Base-by-base conservation (phyloP, 2,888 invertebrate species). In the Cataglyphis cursor region DNA sequence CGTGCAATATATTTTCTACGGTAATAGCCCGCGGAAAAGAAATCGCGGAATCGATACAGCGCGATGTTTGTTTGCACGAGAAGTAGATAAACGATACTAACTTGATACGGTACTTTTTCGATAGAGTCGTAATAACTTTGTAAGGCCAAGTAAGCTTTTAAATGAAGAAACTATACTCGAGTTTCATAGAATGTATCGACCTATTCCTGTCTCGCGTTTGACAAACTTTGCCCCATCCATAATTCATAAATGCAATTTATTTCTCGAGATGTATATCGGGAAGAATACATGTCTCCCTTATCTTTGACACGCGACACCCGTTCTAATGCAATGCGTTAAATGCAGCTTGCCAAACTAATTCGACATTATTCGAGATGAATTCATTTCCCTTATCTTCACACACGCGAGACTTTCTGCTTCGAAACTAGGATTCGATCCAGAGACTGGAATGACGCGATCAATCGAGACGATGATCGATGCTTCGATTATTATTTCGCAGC, bases 381-480 rank as follows among this genome's bases (percentile, higher is more conserved):
- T 64, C 31, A 62, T 62, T 74, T 62, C 35, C 21, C 59, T 12
- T 57, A 31, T 80, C 80, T 28, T 74, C 41, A 38, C n/a, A 74
- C 62, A 70, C 31, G 59, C 70, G 24, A 80, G 70, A 70, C 35
- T 54, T 70, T 80, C 44, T 18, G 12, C 5, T 10, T 10, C n/a
- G 51, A 51, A 38, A 18, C 57, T 21, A 51, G 3, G 44, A 31
- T 24, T 59, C 57, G 48, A 62, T 38, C 24, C 12, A 73, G 24
- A 9, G 41, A n/a, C n/a, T 18, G 21, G 44, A 18, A n/a, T 41
- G n/a, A 64, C 15, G 28, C 41, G 41, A n/a, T 62, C 31, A 62
- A 74, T 18, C 24, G 62, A 21, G 15, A n/a, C 12, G 62, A 74
- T 61, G 59, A 72, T 65, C 54, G 38, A 66, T 73, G 57, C 38